These are phyloP conservation scores for Polydrusus pterygomalis DNA, from an alignment of 2,888 invertebrate genomes.

Conservation along the genomic window DNA sequence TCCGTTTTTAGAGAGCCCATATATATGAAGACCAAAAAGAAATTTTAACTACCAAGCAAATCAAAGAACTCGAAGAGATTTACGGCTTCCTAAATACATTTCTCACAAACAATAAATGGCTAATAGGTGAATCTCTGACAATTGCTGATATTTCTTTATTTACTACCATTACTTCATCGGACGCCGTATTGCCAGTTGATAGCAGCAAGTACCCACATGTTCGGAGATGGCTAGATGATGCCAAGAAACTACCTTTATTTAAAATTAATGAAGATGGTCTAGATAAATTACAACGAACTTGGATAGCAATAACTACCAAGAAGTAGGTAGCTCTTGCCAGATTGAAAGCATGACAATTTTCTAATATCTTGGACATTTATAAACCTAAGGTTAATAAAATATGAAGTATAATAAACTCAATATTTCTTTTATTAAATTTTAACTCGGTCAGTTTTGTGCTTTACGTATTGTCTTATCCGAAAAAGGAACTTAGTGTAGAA, in stretches of 20 bases:
- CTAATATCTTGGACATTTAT: too few species aligned
- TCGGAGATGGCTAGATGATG: slow-evolving; percentile 66
- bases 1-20: slow-evolving; percentile 40
- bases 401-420: too few species aligned
- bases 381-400: too few species aligned
- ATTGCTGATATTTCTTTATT: slow-evolving; percentile 48
- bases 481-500: too few species aligned
- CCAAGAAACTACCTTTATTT: slow-evolving; percentile 65
- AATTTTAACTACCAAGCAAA: slow-evolving; percentile 47
- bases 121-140: slow-evolving; percentile 37
- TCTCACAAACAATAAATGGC: slow-evolving; percentile 61
- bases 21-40: slow-evolving; percentile 43
- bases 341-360: too few species aligned
- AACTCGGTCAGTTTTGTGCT: too few species aligned
- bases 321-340: not conserved
- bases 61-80: slow-evolving; percentile 70
- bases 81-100: slow-evolving; percentile 73
- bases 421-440: too few species aligned
- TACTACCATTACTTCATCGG: slow-evolving; percentile 28
- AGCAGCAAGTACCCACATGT: slow-evolving; percentile 56
- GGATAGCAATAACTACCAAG: too few species aligned
- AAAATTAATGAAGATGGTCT: slow-evolving; percentile 40
- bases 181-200: slow-evolving; percentile 49
- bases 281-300: not conserved
- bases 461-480: too few species aligned